Base-by-base conservation (phyloP, 1,140 invertebrate genomes). In the Akabosia matsudoensis region DNA sequence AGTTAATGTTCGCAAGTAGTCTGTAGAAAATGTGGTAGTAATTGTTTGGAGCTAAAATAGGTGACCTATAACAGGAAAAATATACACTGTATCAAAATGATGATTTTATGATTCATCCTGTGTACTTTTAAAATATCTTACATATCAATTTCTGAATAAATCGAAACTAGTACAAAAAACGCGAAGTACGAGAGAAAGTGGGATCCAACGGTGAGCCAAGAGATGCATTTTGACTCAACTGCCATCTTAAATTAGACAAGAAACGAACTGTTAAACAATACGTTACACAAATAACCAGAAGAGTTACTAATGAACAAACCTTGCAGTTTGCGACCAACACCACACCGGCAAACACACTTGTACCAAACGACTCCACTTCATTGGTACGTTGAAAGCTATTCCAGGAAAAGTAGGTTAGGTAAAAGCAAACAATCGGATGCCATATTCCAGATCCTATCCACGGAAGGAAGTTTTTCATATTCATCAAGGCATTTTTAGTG, bases 201-300 rank as follows among this genome's bases (percentile, higher is more conserved):
- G 24, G 88, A 87, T 0, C 85, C 74, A 16, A 91, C 84, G 78
- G 91, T 89, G 31, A 88, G 84, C 71, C 85, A 79, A 0, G 88
- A 90, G 81, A 91, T 89, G 83, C 90, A 91, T 73, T 87, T 88
- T 33, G 90, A 89, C 76, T 89, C 86, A 28, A 93, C 82, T 82
- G 88, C 87, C 78, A 92, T 82, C 88, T 91, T 82, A 76, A 84
- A 86, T 73, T n/a, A n/a, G n/a, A n/a, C n/a, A n/a, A n/a, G n/a
- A n/a, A n/a, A n/a, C n/a, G n/a, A n/a, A n/a, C n/a, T n/a, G n/a
- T n/a, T n/a, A 73, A 78, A 67, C 28, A 28, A 30, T 67, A 30
- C n/a, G 28, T 67, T 67, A 28, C 14, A 3, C 22, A 67, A 31
- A 67, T 30, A 67, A 30, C 54, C 3, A 3, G 30, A 16, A 30